A percentile compares a stretch with the other conserved stretches of the same genome.
Evolutionary conservation across 2,113 vertebrate genomes (phyloP).

Genomic region (Dromaius novaehollandiae): DNA sequence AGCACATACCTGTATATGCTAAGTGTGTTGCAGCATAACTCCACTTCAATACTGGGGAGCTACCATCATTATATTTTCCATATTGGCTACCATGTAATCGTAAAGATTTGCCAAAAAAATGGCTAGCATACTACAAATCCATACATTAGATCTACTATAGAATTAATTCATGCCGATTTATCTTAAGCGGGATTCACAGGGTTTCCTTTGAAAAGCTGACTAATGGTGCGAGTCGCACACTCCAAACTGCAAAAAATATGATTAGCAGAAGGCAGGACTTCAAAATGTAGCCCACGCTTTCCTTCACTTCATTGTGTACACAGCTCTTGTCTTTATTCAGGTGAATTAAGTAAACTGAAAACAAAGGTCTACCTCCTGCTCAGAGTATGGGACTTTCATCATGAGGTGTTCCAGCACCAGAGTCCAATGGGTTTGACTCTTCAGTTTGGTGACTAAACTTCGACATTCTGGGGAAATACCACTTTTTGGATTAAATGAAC

Average conservation of each 20-base stretch:
- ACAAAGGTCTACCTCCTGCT: background rate
- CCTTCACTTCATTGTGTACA: background rate
- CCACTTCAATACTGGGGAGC: background rate
- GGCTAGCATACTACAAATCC: constrained; percentile 18
- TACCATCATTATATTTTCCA: background rate
- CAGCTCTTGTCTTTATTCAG: background rate
- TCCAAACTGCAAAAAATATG: background rate
- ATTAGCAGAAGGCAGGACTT: background rate
- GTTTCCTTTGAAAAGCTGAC: constrained; percentile 33
- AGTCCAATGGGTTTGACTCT: background rate
- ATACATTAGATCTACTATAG: constrained; percentile 13
- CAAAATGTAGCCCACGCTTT: background rate
- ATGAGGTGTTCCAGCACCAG: rapidly evolving
- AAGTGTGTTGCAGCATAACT: background rate
- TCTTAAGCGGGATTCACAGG: background rate
- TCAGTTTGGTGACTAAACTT: background rate
- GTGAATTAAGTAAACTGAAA: background rate
- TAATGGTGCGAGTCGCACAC: background rate
- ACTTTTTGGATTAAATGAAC: background rate
- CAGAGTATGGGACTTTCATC: background rate
- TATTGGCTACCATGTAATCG: background rate
- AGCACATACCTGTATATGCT: background rate
- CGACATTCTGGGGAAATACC: background rate
- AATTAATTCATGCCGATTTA: constrained; percentile 31
- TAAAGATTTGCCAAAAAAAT: background rate